These are phyloP conservation scores for Amorpha juglandis DNA, from an alignment of 2,888 invertebrate species.

Conservation along the genomic window DNA sequence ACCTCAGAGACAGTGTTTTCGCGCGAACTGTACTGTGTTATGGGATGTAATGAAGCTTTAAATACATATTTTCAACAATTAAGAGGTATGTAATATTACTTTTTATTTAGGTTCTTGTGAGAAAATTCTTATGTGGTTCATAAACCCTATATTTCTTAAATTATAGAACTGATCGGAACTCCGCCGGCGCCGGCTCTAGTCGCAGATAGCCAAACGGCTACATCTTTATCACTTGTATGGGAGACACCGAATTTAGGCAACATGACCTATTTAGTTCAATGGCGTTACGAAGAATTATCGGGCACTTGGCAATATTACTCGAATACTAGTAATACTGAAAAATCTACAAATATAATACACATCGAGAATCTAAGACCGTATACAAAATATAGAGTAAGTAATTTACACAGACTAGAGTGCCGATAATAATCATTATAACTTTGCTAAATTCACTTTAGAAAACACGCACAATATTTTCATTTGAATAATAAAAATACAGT, in stretches of 20 bases:
- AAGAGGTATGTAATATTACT: constrained; percentile 78
- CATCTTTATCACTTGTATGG: constrained; percentile 93
- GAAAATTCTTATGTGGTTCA: neutral
- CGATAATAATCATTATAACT: too few species aligned
- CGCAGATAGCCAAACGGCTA: constrained; percentile 90
- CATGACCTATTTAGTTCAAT: constrained; percentile 88
- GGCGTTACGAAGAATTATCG: constrained; percentile 88
- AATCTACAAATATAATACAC: constrained; percentile 84
- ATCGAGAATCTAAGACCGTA: constrained; percentile 93
- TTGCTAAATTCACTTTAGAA: too few species aligned
- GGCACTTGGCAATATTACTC: constrained; percentile 93
- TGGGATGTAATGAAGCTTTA: constrained; percentile 92
- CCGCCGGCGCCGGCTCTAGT: constrained; percentile 91
- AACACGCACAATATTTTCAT: too few species aligned
- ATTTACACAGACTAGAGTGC: too few species aligned
- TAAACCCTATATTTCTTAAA: constrained; percentile 1
- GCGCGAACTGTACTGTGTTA: constrained; percentile 90
- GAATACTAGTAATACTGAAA: constrained; percentile 87
- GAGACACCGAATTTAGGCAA: constrained; percentile 84
- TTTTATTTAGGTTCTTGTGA: neutral
- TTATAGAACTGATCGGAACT: constrained; percentile 85
- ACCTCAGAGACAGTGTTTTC: constrained; percentile 87
- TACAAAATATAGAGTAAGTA: constrained; percentile 93
- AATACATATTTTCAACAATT: constrained; percentile 89
- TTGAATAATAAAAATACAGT: too few species aligned